A percentile compares a stretch with the other conserved stretches of the same genome.
Conservation (phyloP, 2,888 invertebrate genomes). For the Eurois occulta region DNA sequence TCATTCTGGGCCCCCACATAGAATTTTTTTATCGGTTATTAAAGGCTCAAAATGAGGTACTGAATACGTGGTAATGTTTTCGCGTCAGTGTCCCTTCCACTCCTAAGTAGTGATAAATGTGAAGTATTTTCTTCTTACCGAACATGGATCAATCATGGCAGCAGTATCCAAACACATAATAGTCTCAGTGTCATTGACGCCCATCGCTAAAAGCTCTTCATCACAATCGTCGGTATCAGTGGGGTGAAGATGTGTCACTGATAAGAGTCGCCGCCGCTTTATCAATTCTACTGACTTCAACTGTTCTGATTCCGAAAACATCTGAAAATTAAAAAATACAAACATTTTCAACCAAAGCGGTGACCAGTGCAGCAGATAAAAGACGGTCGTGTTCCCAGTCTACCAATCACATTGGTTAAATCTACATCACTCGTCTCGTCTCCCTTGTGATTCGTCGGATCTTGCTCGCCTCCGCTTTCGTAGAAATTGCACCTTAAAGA, state of each 20-base stretch:
- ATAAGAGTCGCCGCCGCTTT: slow-evolving; percentile 73
- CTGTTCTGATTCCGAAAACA: slow-evolving; percentile 30
- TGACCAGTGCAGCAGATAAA: not conserved
- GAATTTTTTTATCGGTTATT: too few species aligned
- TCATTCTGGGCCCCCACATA: too few species aligned
- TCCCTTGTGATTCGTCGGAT: too few species aligned
- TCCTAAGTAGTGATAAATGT: too few species aligned
- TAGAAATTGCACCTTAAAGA: too few species aligned
- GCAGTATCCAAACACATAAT: slow-evolving; percentile 81
- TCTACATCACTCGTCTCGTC: too few species aligned
- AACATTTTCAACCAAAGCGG: not conserved
- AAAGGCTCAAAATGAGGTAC: too few species aligned
- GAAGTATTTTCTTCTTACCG: slow-evolving; percentile 67
- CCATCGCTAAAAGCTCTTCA: slow-evolving; percentile 70
- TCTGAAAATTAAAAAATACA: not conserved
- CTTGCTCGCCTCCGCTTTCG: too few species aligned
- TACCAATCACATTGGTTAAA: too few species aligned
- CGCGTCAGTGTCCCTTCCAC: too few species aligned
- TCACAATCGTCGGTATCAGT: slow-evolving; percentile 72
- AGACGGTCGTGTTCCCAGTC: too few species aligned
- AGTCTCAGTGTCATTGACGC: slow-evolving; percentile 64
- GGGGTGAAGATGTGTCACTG: slow-evolving; percentile 80
- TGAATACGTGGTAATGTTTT: too few species aligned
- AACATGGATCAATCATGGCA: slow-evolving; percentile 74
- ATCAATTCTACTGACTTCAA: slow-evolving; percentile 72